Percentiles rank a stretch among this genome's conserved stretches.
These are phyloP conservation scores for Hermaeophaga mercurialis DNA, from an alignment of 2,888 invertebrate species.

Conservation along the genomic window DNA sequence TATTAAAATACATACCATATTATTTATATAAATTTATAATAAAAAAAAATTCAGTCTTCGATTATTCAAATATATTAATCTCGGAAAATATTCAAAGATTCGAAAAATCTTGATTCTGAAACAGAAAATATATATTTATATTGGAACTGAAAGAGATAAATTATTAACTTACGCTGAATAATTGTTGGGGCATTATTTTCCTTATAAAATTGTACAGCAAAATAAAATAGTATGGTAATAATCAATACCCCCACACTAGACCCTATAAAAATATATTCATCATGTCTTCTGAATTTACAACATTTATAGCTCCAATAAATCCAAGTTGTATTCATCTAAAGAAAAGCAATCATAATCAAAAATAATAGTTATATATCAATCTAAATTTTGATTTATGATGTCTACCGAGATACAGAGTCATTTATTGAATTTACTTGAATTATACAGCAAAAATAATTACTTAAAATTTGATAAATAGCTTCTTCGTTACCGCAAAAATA, in stretches of 20 bases:
- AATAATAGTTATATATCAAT: no score
- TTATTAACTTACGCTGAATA: constrained; percentile 51
- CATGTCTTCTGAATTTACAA: constrained; percentile 62
- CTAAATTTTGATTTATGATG: not conserved
- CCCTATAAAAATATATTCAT: constrained; percentile 64
- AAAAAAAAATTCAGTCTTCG: not conserved
- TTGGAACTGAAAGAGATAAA: constrained; percentile 13
- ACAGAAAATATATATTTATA: constrained; percentile 33
- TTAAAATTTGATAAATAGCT: no score
- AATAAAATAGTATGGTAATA: constrained; percentile 65
- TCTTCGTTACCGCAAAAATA: no score
- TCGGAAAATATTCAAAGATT: constrained; percentile 40
- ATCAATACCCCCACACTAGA: constrained; percentile 61
- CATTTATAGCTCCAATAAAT: constrained; percentile 68
- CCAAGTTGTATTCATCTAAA: constrained; percentile 70
- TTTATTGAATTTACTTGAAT: no score
- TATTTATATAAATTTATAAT: not conserved
- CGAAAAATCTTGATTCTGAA: constrained; percentile 55
- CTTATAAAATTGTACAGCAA: constrained; percentile 59
- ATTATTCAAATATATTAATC: constrained; percentile 5
- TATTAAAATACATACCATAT: no score
- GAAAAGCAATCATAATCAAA: constrained; percentile 42
- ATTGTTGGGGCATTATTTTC: constrained; percentile 50
- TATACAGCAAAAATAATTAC: no score
- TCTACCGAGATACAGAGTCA: no score